Conservation (phyloP, 2,797 vertebrate species). For the Gila robusta region DNA sequence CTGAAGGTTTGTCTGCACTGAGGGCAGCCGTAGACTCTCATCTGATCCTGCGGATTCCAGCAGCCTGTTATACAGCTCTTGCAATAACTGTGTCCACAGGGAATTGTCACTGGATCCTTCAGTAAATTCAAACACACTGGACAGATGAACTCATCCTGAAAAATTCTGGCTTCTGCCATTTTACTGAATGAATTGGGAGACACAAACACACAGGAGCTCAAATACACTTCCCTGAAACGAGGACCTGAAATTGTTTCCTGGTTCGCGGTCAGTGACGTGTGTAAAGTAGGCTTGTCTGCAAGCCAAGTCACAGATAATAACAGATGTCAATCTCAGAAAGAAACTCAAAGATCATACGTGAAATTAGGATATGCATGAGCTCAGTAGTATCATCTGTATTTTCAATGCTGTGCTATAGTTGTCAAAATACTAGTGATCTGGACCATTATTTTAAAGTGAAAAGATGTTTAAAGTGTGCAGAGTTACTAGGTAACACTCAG, state of each 20-base stretch:
- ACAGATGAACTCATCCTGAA: neutral
- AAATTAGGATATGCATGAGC: too few species aligned
- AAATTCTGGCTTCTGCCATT: neutral
- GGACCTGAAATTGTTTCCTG: too few species aligned
- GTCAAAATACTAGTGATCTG: too few species aligned
- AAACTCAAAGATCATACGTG: neutral
- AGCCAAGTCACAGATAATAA: too few species aligned
- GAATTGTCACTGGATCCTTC: neutral
- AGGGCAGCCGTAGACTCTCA: conserved; percentile 3
- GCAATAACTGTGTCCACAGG: neutral
- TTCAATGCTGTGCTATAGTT: too few species aligned
- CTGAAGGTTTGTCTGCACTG: too few species aligned
- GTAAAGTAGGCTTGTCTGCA: neutral
- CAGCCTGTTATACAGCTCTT: neutral
- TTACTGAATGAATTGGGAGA: neutral
- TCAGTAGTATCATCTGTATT: too few species aligned
- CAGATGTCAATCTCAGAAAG: neutral
- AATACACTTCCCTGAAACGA: neutral
- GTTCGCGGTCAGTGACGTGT: neutral
- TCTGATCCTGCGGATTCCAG: neutral
- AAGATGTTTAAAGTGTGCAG: too few species aligned
- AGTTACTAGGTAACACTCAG: too few species aligned
- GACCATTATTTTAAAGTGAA: too few species aligned
- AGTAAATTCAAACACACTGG: neutral
- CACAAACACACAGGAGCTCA: neutral